These are phyloP conservation scores for Oscheius onirici DNA, from an alignment of 2,888 invertebrate species.

Conservation along the genomic window DNA sequence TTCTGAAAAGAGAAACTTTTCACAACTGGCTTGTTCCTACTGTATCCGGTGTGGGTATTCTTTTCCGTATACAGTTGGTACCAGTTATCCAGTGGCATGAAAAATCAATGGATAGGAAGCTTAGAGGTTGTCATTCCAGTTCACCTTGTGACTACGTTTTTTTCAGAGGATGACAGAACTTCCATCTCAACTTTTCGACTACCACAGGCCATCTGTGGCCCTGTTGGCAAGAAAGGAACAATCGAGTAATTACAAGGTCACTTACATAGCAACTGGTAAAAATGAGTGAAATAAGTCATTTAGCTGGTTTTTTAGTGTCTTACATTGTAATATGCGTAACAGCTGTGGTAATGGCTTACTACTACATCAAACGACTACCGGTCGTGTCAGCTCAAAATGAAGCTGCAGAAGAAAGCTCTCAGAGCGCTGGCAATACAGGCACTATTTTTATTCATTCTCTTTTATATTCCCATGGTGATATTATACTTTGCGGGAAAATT, in stretches of 20 bases:
- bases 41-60: conserved; percentile 3
- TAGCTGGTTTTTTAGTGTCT: background rate
- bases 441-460: background rate
- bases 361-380: background rate
- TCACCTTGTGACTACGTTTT: background rate
- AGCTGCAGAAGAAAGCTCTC: conserved; percentile 9
- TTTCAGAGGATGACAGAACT: background rate
- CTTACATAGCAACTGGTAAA: conserved; percentile 1
- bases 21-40: background rate
- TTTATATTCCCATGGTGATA: conserved; percentile 1
- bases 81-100: background rate
- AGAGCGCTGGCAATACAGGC: background rate
- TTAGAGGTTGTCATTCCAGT: background rate
- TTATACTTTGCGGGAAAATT: conserved; percentile 1
- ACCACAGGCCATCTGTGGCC: background rate
- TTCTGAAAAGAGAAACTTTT: background rate
- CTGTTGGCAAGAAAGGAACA: background rate
- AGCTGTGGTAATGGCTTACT: background rate
- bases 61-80: background rate
- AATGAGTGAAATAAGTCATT: background rate
- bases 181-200: background rate
- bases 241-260: conserved; percentile 2
- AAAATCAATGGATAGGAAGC: conserved; percentile 13
- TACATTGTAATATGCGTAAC: background rate
- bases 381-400: background rate